Evolutionary conservation across 2,797 vertebrate genomes (phyloP), one percentile per base, ranked within the genome.

Genomic region (Notoglanidium macrostoma): DNA sequence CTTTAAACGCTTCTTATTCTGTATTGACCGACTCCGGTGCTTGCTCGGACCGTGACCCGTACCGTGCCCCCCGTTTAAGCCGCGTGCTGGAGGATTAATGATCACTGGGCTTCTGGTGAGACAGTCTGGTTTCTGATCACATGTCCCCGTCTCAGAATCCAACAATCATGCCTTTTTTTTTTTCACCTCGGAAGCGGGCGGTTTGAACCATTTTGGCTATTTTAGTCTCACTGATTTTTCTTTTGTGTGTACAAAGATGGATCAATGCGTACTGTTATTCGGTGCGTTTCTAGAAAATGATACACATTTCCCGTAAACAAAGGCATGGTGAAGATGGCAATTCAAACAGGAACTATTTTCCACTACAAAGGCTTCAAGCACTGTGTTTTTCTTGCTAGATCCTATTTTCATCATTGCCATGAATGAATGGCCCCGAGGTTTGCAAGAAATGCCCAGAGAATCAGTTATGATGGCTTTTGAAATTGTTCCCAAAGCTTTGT

Each of bases 61-160:
- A 83, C 59, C 5, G 19, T 83, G 84, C 21, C 78, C 87, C 87
- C 87, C 79, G 78, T 81, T 88, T 83, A 88, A 77, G 79, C 87
- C 79, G 70, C 67, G 8, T 59, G 61, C 70, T 68, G 40, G 72
- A 77, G 65, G 84, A 86, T 88, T 86, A 88, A 86, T 86, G 87
- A 77, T 83, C 72, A 23, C 72, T 32, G 57, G 79, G 77, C 77
- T 74, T 74, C 44, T 88, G 74, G 77, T 57, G 57, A 85, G 70
- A 86, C 7, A 2, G 49, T 15, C 83, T 21, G 17, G 68, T 85
- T 83, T 86, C 61, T 67, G 84, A 86, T 72, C 40, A 51, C 77
- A 59, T 76, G 59, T 29, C 70, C 65, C 79, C 78, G 54, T 83
- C 84, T 84, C 23, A 21, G 32, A 77, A 29, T 59, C 21, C 51